These are phyloP conservation scores for Volucella zonaria DNA, from an alignment of 2,888 invertebrate genomes.

Conservation along the genomic window DNA sequence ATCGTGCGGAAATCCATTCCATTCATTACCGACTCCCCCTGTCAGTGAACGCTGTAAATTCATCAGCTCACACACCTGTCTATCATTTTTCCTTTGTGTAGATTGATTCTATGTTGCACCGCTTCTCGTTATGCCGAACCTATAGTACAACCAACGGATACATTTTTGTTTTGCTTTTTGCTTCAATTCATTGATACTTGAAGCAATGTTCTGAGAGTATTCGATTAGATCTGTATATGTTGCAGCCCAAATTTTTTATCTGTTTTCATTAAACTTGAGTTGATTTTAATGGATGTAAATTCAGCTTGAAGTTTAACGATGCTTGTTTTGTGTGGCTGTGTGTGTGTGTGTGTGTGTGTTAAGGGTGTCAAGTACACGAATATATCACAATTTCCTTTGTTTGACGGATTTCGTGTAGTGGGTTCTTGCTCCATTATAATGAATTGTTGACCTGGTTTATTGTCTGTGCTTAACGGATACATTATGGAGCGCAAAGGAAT, in stretches of 20 bases:
- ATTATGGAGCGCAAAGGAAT: constrained; percentile 62
- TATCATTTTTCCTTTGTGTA: constrained; percentile 68
- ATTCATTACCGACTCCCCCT: constrained; percentile 56
- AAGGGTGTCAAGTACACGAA: constrained; percentile 72
- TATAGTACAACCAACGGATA: neutral
- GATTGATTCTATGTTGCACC: constrained; percentile 61
- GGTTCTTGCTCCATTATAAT: constrained; percentile 62
- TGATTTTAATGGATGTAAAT: constrained; percentile 67
- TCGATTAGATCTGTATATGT: constrained; percentile 60
- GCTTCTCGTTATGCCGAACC: constrained; percentile 37
- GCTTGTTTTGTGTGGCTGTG: constrained; percentile 47
- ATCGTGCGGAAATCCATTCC: constrained; percentile 71
- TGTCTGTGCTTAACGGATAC: constrained; percentile 68
- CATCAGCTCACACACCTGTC: constrained; percentile 69
- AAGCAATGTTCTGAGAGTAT: constrained; percentile 30
- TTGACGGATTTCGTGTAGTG: constrained; percentile 50
- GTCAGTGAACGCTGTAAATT: constrained; percentile 59
- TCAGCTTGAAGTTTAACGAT: constrained; percentile 13
- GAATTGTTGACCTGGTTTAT: constrained; percentile 71
- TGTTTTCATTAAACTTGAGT: constrained; percentile 68
- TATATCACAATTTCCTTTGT: constrained; percentile 73
- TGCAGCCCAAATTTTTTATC: constrained; percentile 57
- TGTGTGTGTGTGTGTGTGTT: constrained; percentile 46
- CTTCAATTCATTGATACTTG: constrained; percentile 63
- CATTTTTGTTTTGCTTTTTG: constrained; percentile 38